These are phyloP conservation scores for Tenodera sinensis DNA, from an alignment of 2,888 invertebrate species.

Conservation along the genomic window DNA sequence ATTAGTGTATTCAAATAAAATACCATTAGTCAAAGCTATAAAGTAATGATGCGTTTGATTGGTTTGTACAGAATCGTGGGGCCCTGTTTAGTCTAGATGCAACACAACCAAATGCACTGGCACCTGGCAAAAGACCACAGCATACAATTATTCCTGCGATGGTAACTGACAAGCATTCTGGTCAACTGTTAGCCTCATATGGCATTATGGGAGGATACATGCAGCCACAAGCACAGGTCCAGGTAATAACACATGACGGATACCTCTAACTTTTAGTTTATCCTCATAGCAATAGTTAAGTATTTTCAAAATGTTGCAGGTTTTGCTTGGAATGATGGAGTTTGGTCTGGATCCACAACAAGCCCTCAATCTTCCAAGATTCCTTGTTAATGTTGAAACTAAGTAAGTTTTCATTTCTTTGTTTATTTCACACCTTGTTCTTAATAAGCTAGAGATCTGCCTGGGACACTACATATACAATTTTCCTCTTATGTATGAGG, in stretches of 20 bases:
- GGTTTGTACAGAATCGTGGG: neutral
- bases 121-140: neutral
- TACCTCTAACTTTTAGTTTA: neutral
- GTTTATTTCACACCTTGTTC: no score
- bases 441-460: no score
- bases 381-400: neutral
- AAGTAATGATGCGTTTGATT: neutral
- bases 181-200: neutral
- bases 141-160: slow-evolving; percentile 3
- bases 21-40: no score
- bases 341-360: neutral
- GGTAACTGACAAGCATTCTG: neutral
- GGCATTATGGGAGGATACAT: slow-evolving; percentile 9
- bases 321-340: neutral
- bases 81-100: slow-evolving; percentile 3
- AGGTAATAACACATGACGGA: neutral
- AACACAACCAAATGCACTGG: neutral
- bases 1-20: no score
- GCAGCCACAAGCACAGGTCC: neutral
- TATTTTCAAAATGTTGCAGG: neutral
- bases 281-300: no score
- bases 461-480: no score
- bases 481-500: no score
- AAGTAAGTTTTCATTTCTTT: neutral
- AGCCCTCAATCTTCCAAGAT: neutral